Evolutionary conservation across 2,113 vertebrate genomes (phyloP), one percentile per base, ranked within the genome.

Genomic region (Clarias magur): DNA sequence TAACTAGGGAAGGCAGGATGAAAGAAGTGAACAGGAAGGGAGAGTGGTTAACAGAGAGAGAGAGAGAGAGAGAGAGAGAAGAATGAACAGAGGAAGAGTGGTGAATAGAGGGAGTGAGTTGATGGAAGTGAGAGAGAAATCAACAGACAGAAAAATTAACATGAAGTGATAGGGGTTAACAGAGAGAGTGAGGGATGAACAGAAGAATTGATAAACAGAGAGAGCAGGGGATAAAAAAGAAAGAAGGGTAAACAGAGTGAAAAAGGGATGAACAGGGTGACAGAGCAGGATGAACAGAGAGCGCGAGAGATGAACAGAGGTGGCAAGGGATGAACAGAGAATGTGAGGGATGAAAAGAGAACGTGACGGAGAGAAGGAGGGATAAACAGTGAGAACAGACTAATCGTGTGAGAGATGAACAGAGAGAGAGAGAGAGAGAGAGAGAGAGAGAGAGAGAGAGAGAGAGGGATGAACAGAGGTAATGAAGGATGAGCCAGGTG

Each of bases 401-500:
- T 38, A 38, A 38, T 38, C 34, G 34, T 38, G 34, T 3, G 34
- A 38, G 34, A 38, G 34, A 38, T 38, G 34, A 25, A 27, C 11
- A 13, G 75, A 54, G 48, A 23, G 19, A 25, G 19, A n/a, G 19
- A n/a, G n/a, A n/a, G n/a, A n/a, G n/a, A n/a, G n/a, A n/a, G n/a
- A 11, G 3, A 15, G 42, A 48, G 13, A 38, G 3, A 42, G 2
- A 4, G 4, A 21, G 17, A 42, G 34, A 73, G 73, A 53, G 72
- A 13, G 9, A 67, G 10, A 27, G 65, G n/a, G n/a, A 68, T 68
- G 27, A 15, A 27, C 2, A 68, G n/a, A 30, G 60, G 48, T 48
- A 48, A 48, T 48, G 19, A 12, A 1, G 67, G 27, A 15, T 73
- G 70, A 73, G 82, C 48, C 85, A 80, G 75, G 80, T 85, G 88